Evolutionary conservation across 1,140 invertebrate species (phyloP).

Genomic region (Neuroterus valhalla): DNA sequence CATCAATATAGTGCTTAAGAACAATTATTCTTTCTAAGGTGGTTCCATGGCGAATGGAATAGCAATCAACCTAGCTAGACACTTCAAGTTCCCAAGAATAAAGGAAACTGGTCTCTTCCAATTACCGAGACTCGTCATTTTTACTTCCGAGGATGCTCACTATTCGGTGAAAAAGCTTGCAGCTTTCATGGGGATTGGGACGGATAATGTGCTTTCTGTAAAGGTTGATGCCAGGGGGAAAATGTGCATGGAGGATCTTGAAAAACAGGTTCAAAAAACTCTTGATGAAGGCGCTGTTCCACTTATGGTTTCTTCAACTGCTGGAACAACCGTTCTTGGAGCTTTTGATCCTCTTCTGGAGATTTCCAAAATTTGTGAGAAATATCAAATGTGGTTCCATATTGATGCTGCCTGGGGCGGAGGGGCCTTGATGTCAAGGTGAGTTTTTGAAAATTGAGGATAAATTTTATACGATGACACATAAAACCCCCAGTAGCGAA

Average conservation of each 20-base stretch:
- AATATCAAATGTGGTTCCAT: slow-evolving; percentile 93
- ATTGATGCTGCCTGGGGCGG: slow-evolving; percentile 98
- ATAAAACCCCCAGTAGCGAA: no score
- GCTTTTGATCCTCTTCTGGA: slow-evolving; percentile 92
- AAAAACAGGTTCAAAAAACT: slow-evolving; percentile 80
- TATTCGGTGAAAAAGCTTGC: slow-evolving; percentile 94
- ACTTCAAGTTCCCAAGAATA: slow-evolving; percentile 74
- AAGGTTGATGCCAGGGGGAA: slow-evolving; percentile 84
- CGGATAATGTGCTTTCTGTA: slow-evolving; percentile 84
- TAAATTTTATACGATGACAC: no score
- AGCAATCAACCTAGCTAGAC: slow-evolving; percentile 92
- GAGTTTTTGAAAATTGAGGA: not conserved
- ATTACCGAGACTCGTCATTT: slow-evolving; percentile 82
- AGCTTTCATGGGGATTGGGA: slow-evolving; percentile 86
- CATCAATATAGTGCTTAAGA: no score
- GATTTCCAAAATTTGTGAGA: slow-evolving; percentile 88
- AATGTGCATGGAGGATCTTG: slow-evolving; percentile 85
- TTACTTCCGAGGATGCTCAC: slow-evolving; percentile 93
- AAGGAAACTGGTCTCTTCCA: slow-evolving; percentile 83
- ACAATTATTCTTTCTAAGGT: no score
- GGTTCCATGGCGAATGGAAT: slow-evolving; percentile 97
- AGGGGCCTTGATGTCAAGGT: slow-evolving; percentile 87
- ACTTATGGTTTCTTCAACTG: slow-evolving; percentile 92
- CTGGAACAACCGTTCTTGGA: slow-evolving; percentile 89
- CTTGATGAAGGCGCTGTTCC: slow-evolving; percentile 83